Conservation (phyloP, 2,888 invertebrate species). For the Encarsia formosa region DNA sequence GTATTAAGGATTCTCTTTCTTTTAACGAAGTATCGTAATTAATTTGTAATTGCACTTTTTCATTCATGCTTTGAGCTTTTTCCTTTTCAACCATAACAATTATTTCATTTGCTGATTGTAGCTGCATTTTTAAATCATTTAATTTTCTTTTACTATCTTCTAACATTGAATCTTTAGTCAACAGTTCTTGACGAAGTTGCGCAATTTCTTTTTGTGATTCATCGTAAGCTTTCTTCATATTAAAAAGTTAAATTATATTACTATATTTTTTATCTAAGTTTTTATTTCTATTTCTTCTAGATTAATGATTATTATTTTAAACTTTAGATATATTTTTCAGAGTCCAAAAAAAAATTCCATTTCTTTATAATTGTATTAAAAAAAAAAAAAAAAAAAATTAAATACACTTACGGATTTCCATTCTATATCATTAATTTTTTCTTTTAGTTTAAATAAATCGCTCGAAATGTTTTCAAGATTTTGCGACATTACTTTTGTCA, state of each 20-base stretch:
- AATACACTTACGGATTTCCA: slow-evolving; percentile 35
- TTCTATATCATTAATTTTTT: slow-evolving; percentile 38
- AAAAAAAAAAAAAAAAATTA: neutral
- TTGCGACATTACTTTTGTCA: no score
- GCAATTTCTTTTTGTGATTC: slow-evolving; percentile 34
- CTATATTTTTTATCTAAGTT: no score
- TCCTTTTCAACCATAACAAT: slow-evolving; percentile 38
- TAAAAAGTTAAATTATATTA: neutral
- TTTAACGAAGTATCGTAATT: slow-evolving; percentile 34
- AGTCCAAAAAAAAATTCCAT: no score
- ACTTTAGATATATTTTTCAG: no score
- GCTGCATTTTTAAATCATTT: slow-evolving; percentile 34
- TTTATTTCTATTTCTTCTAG: no score
- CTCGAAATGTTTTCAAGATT: no score
- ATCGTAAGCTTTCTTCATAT: slow-evolving; percentile 34
- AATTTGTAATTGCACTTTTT: slow-evolving; percentile 34
- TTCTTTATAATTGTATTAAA: no score
- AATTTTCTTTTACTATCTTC: slow-evolving; percentile 37
- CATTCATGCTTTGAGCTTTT: slow-evolving; percentile 32
- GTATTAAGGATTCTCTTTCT: slow-evolving; percentile 36
- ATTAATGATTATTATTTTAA: no score
- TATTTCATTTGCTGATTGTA: slow-evolving; percentile 32
- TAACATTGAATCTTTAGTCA: slow-evolving; percentile 31
- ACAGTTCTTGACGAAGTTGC: slow-evolving; percentile 31
- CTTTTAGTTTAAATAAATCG: slow-evolving; percentile 33